Evolutionary conservation across 2,888 invertebrate genomes (phyloP), one percentile per base, ranked within the genome.

Genomic region (Trimorus sp.): DNA sequence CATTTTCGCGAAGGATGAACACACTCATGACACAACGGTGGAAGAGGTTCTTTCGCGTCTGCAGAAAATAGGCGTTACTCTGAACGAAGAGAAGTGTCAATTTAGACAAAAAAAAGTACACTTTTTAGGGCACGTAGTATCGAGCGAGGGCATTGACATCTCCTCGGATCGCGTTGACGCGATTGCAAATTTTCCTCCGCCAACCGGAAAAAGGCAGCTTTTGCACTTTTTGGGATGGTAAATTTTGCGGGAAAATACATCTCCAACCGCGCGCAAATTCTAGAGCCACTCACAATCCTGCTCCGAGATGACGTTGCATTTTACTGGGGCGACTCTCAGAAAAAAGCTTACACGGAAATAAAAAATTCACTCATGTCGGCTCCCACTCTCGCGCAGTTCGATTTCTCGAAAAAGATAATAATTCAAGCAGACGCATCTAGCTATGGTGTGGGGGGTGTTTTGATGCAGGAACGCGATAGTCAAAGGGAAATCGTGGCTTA

Each of bases 361-460:
- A 91, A 91, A 79, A 9, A 79, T 9, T 48, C 84, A 16, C 56
- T 91, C 6, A 74, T 84, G 7, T 58, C 83, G 58, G 77, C 85
- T 0, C 90, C 90, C 5, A 84, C 86, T 6, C 83, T 92, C 15
- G 84, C 87, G 8, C 83, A 85, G 54, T 92, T 85, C 80, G 88
- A 91, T 73, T 82, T 84, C 7, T 81, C 79, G 6, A 75, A 84
- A 2, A 71, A 78, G 59, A 65, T 84, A 38, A 45, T 74, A 56
- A 58, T 84, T 36, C 79, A 82, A 12, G 88, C 90, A 5, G 91
- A 92, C 84, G 86, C 89, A 0, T 88, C 88, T 4, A 83, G 84
- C 4, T 86, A 84, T 59, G 91, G 89, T 7, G 38, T 91, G n/a
- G 90, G 89, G 0, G 88, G 86, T 0, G 88, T 86, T 0, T 78